These are phyloP conservation scores for Xyrichtys novacula DNA, from an alignment of 2,797 vertebrate genomes.

Conservation along the genomic window DNA sequence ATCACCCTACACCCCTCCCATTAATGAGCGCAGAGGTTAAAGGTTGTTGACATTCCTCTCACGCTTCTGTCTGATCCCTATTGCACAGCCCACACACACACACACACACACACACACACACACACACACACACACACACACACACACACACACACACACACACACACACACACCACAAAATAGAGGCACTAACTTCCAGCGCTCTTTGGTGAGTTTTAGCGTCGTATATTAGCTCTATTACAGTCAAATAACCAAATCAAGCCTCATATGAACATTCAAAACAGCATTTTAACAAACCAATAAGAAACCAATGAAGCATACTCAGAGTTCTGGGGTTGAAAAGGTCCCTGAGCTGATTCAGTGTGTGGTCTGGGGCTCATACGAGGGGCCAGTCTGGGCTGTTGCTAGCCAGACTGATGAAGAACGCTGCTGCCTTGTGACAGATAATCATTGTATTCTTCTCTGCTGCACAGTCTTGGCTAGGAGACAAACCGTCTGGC, in stretches of 20 bases:
- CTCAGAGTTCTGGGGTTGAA: conserved; percentile 35
- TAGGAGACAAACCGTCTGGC: conserved; percentile 81
- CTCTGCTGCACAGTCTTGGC: conserved; percentile 80
- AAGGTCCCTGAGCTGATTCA: conserved; percentile 48
- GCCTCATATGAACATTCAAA: conserved; percentile 19
- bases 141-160: not conserved
- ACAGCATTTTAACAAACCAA: conserved; percentile 19
- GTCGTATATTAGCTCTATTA: not conserved
- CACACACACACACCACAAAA: conserved; percentile 10
- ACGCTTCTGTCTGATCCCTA: conserved; percentile 55
- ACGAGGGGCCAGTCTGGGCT: conserved; percentile 52
- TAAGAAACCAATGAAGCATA: conserved; percentile 36
- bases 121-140: conserved; percentile 4
- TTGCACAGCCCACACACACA: conserved; percentile 47
- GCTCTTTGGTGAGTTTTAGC: conserved; percentile 20
- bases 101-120: conserved; percentile 18
- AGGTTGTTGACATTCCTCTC: conserved; percentile 75
- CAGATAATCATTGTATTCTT: conserved; percentile 84
- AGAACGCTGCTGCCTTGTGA: conserved; percentile 76
- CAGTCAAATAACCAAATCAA: conserved; percentile 11
- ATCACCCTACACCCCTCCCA: conserved; percentile 65
- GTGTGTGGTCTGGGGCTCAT: conserved; percentile 64
- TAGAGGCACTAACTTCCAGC: conserved; percentile 23
- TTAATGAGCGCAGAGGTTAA: conserved; percentile 76
- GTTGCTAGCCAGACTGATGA: conserved; percentile 68